Conservation (phyloP, 2,888 invertebrate species). For the Lasioglossum lativentre region DNA sequence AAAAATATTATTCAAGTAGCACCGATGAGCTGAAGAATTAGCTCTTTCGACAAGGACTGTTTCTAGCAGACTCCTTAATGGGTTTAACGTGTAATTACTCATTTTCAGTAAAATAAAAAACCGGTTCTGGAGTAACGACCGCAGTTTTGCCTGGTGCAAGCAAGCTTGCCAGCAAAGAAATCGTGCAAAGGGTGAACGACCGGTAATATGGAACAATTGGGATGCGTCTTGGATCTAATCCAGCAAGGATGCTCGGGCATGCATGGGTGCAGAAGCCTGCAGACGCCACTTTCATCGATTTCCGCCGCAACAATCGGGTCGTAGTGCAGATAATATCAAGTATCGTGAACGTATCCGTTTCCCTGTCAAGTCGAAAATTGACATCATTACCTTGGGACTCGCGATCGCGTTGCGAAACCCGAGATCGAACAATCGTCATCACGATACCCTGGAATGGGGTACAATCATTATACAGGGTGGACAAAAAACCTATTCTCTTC, state of each 20-base stretch:
- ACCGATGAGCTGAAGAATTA: not conserved
- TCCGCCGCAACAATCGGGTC: constrained; percentile 1
- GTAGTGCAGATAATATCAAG: constrained; percentile 35
- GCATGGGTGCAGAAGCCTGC: not conserved
- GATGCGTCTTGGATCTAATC: not conserved
- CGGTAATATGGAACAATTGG: not conserved
- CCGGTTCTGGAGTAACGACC: not conserved
- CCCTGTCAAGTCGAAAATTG: constrained; percentile 55
- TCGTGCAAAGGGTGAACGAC: not conserved
- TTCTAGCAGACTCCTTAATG: too few relatives aligned
- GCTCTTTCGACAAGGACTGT: not conserved
- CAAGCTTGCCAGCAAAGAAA: not conserved
- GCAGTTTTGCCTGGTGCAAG: not conserved
- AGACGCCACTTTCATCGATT: constrained; percentile 5
- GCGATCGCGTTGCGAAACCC: constrained; percentile 65
- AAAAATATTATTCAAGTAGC: too few relatives aligned
- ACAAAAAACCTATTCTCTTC: not conserved
- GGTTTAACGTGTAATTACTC: not conserved
- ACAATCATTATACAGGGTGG: not conserved
- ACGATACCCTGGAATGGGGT: not conserved
- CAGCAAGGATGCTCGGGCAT: not conserved
- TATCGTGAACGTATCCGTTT: constrained; percentile 51
- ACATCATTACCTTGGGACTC: constrained; percentile 56
- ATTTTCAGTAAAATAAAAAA: not conserved
- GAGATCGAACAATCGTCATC: constrained; percentile 26